Evolutionary conservation across 2,113 vertebrate genomes (phyloP).

Genomic region (Peromyscus leucopus): DNA sequence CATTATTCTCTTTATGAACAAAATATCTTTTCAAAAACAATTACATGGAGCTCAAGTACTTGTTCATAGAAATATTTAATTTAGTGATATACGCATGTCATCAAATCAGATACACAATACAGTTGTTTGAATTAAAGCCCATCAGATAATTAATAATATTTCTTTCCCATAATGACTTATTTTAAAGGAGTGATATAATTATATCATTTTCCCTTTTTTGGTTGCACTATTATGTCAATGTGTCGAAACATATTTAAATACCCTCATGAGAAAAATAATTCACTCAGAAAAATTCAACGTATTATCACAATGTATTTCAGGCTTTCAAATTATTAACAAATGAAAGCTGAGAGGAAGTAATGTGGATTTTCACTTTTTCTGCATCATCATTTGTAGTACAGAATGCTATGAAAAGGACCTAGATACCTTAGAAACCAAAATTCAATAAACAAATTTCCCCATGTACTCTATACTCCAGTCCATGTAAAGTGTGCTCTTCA

Average conservation of each 20-base stretch:
- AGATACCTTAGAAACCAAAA: not conserved
- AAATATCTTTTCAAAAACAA: not conserved
- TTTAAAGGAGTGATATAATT: slow-evolving; percentile 72
- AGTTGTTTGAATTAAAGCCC: slow-evolving; percentile 7
- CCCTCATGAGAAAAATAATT: slow-evolving; percentile 10
- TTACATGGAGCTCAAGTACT: not conserved
- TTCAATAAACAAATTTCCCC: not conserved
- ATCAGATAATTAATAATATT: not conserved
- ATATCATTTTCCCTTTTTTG: slow-evolving; percentile 30
- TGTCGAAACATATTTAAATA: slow-evolving; percentile 50
- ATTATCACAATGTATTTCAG: slow-evolving; percentile 7
- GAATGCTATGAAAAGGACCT: not conserved
- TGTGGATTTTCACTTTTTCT: not conserved
- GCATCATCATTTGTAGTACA: not conserved
- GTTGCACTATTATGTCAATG: slow-evolving; percentile 66
- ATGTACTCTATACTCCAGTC: not conserved
- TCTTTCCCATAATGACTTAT: slow-evolving; percentile 12
- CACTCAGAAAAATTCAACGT: slow-evolving; percentile 9
- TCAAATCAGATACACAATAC: slow-evolving; percentile 2
- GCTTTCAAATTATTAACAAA: slow-evolving; percentile 16
- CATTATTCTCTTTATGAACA: not conserved
- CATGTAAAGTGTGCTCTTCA: not conserved
- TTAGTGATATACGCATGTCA: slow-evolving; percentile 29
- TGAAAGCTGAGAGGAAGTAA: slow-evolving; percentile 40
- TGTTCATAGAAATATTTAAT: not conserved